Conservation (phyloP, 2,797 vertebrate species). For the Labeo calbasu region DNA sequence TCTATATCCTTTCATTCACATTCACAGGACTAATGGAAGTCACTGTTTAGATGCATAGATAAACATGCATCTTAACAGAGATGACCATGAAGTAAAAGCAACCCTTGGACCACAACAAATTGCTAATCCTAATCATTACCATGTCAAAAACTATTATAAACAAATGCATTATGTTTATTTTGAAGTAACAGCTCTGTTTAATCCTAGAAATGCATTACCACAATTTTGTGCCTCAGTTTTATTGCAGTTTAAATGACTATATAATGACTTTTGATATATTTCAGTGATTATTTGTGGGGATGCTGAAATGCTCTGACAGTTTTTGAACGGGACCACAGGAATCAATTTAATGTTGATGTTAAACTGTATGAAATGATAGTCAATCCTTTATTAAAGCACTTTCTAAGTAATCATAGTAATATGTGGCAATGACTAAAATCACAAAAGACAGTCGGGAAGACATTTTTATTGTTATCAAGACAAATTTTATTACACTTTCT, state of each 20-base stretch:
- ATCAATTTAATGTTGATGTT: not conserved
- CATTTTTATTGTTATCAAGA: constrained; percentile 47
- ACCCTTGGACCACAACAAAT: not conserved
- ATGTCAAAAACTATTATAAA: not conserved
- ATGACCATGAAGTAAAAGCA: not conserved
- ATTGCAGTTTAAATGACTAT: not conserved
- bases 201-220: not conserved
- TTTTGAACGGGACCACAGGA: not conserved
- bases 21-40: not conserved
- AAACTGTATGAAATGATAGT: not conserved
- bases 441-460: constrained; percentile 21
- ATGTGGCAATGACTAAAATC: not conserved
- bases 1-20: not conserved
- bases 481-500: constrained; percentile 15
- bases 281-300: constrained; percentile 2
- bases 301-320: not conserved
- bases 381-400: not conserved
- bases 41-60: not conserved
- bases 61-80: not conserved
- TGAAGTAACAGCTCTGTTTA: not conserved
- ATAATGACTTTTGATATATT: constrained; percentile 10
- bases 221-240: not conserved
- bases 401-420: not conserved
- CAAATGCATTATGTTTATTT: not conserved
- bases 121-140: not conserved